Conservation (phyloP, 2,113 vertebrate genomes). For the Agapornis roseicollis region DNA sequence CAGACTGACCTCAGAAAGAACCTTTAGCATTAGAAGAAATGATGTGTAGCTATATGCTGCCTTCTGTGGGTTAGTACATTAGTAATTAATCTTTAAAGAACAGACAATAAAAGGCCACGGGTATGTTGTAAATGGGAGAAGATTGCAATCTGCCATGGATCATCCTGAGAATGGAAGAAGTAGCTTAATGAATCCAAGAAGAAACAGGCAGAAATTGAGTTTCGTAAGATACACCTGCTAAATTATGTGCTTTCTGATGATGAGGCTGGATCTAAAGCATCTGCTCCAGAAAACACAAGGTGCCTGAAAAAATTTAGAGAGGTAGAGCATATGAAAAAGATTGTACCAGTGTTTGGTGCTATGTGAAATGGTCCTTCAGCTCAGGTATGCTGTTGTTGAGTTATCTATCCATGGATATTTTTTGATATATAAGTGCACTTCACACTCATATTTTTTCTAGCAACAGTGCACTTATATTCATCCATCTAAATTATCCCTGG, state of each 20-base stretch:
- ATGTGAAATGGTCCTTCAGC: background rate
- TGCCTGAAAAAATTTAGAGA: background rate
- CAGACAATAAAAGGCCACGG: background rate
- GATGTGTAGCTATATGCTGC: background rate
- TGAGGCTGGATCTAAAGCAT: background rate
- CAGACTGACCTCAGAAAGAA: background rate
- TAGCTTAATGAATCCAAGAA: background rate
- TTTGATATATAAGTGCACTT: background rate
- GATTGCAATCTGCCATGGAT: conserved; percentile 22
- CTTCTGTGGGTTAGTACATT: background rate
- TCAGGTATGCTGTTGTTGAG: background rate
- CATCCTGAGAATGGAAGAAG: background rate
- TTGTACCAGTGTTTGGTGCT: background rate
- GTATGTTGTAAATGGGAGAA: conserved; percentile 3
- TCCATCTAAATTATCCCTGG: background rate
- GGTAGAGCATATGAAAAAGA: background rate
- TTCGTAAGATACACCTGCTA: background rate
- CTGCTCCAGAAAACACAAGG: background rate
- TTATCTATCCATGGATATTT: background rate
- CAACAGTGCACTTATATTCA: background rate
- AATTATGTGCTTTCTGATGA: background rate
- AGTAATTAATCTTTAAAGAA: background rate
- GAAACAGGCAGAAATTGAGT: background rate
- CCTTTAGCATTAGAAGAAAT: background rate
- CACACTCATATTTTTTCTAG: background rate